phyloP scores from a whole-genome alignment of 2,797 vertebrate species.

The Mus caroli region DNA sequence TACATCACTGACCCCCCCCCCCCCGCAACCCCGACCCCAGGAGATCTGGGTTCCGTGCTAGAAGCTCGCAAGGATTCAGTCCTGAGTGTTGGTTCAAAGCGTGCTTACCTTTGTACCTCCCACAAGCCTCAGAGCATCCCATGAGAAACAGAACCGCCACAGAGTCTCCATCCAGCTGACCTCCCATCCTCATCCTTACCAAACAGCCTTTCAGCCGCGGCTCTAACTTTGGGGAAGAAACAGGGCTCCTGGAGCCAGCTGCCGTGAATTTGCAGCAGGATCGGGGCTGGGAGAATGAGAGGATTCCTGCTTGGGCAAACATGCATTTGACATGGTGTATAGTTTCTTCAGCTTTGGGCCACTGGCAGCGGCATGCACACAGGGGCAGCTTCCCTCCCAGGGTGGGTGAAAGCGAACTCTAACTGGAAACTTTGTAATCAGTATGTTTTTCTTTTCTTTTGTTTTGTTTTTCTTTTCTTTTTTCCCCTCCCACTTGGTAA shows the following conservation, averaged over 20 bases:
- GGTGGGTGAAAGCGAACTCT: accelerated
- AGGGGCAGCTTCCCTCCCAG: neutral
- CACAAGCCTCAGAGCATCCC: neutral
- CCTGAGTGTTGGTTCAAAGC: neutral
- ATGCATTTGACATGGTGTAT: accelerated
- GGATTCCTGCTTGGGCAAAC: neutral
- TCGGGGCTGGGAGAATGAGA: neutral
- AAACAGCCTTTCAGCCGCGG: neutral
- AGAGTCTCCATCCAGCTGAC: accelerated
- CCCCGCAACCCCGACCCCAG: too few relatives aligned
- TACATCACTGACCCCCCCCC: neutral
- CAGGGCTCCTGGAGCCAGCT: neutral
- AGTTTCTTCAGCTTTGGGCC: neutral
- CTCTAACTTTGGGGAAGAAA: neutral
- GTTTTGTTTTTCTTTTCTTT: accelerated
- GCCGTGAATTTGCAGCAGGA: neutral
- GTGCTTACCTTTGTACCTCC: too few relatives aligned
- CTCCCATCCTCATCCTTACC: neutral
- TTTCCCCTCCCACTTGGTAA: neutral
- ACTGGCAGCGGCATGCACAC: too few relatives aligned
- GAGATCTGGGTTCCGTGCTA: neutral
- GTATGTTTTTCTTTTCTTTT: neutral
- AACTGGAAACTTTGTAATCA: neutral
- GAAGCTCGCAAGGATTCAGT: neutral
- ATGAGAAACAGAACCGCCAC: neutral